Conservation (phyloP, 1,140 invertebrate species). For the Papilio aristodemus region DNA sequence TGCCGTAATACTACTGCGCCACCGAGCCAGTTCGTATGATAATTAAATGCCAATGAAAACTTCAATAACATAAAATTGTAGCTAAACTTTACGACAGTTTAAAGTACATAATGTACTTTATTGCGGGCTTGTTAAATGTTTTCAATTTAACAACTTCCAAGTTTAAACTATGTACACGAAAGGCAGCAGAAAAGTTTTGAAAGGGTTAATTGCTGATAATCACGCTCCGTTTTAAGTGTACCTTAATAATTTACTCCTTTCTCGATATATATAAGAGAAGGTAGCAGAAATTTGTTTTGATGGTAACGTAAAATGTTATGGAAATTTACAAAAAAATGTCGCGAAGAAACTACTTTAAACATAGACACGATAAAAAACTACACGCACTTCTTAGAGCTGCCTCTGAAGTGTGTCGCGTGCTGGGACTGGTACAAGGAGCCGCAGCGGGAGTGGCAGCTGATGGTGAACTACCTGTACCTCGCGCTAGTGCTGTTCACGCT, state of each 20-base stretch:
- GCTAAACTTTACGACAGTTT: background rate
- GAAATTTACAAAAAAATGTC: constrained; percentile 1
- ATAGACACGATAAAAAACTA: constrained; percentile 49
- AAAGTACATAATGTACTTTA: background rate
- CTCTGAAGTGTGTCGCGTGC: constrained; percentile 59
- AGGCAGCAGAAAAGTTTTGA: constrained; percentile 28
- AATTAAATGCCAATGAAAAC: no score
- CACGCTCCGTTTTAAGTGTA: background rate
- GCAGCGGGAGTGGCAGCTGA: constrained; percentile 38
- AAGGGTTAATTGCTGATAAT: constrained; percentile 22
- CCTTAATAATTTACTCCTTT: constrained; percentile 24
- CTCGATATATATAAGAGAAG: background rate
- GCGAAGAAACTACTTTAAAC: constrained; percentile 36
- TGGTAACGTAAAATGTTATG: constrained; percentile 35
- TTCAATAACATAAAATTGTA: background rate
- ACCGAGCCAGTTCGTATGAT: no score
- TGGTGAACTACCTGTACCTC: constrained; percentile 59
- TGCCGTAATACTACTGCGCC: no score
- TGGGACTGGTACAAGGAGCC: constrained; percentile 63
- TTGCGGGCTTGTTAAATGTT: background rate
- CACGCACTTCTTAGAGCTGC: constrained; percentile 53
- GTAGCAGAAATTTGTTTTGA: background rate
- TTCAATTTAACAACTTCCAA: constrained; percentile 19
- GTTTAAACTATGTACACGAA: constrained; percentile 8
- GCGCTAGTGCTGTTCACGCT: constrained; percentile 55